Conservation (phyloP, 2,888 invertebrate species). For the Diplazon laetatorius region DNA sequence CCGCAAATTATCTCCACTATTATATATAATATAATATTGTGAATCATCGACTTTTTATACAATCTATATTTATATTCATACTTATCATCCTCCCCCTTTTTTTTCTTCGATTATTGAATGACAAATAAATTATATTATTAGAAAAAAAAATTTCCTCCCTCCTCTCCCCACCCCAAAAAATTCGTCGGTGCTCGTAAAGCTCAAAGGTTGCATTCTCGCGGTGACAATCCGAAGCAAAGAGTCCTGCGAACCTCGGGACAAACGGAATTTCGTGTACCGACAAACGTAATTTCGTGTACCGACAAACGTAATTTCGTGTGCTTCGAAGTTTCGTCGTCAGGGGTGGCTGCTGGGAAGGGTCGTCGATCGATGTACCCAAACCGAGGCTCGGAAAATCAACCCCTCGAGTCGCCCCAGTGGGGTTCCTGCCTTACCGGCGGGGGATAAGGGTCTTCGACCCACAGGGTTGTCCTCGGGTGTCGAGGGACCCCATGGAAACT, state of each 20-base stretch:
- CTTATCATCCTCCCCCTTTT: too few relatives aligned
- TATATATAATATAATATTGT: too few relatives aligned
- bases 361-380: constrained; percentile 2
- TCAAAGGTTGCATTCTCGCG: constrained; percentile 22
- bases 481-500: not conserved
- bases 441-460: constrained; percentile 65
- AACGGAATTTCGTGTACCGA: too few relatives aligned
- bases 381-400: constrained; percentile 52
- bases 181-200: not conserved
- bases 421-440: constrained; percentile 78
- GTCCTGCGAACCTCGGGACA: constrained; percentile 41
- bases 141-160: too few relatives aligned
- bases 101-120: too few relatives aligned
- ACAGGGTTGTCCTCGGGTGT: not conserved
- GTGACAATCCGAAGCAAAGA: constrained; percentile 16
- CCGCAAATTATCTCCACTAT: too few relatives aligned
- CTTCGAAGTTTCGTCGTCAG: too few relatives aligned
- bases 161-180: too few relatives aligned
- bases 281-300: constrained; percentile 24
- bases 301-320: constrained; percentile 10
- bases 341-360: constrained; percentile 24
- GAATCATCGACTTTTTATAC: too few relatives aligned
- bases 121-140: too few relatives aligned
- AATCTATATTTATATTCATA: too few relatives aligned
- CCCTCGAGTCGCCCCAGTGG: constrained; percentile 56